Conservation (phyloP, 1,140 invertebrate genomes). For the Ylistrum balloti region DNA sequence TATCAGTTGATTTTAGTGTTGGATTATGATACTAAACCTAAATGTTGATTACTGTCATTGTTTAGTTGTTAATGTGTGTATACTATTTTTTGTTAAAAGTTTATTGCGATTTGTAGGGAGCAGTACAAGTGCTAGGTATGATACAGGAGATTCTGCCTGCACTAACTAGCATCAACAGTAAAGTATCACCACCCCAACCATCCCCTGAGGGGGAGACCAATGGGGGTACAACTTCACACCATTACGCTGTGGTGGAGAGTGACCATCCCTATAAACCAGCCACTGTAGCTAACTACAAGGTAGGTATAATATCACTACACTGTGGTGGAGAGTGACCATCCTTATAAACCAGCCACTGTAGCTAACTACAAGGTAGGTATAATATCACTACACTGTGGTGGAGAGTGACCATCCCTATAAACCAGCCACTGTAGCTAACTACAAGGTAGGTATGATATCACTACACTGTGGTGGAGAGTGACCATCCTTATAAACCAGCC, state of each 20-base stretch:
- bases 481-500: too few relatives aligned
- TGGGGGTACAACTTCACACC: slow-evolving; percentile 87
- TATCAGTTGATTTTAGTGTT: too few relatives aligned
- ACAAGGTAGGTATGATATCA: slow-evolving; percentile 89
- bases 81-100: too few relatives aligned
- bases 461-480: too few relatives aligned
- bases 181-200: slow-evolving; percentile 67
- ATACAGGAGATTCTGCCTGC: slow-evolving; percentile 96
- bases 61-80: too few relatives aligned
- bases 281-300: slow-evolving; percentile 92
- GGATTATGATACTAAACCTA: too few relatives aligned
- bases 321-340: too few relatives aligned
- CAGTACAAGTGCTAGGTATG: slow-evolving; percentile 93
- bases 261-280: slow-evolving; percentile 98
- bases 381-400: slow-evolving; percentile 92
- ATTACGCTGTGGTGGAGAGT: slow-evolving; percentile 96
- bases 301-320: too few relatives aligned
- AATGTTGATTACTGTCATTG: too few relatives aligned
- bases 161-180: slow-evolving; percentile 91
- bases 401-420: slow-evolving; percentile 99
- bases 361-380: too few relatives aligned
- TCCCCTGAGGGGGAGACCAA: slow-evolving; percentile 58
- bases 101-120: slow-evolving; percentile 88
- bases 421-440: slow-evolving; percentile 92
- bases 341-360: too few relatives aligned